These are phyloP conservation scores for Isurus oxyrinchus DNA, from an alignment of 2,113 vertebrate species.

Conservation along the genomic window DNA sequence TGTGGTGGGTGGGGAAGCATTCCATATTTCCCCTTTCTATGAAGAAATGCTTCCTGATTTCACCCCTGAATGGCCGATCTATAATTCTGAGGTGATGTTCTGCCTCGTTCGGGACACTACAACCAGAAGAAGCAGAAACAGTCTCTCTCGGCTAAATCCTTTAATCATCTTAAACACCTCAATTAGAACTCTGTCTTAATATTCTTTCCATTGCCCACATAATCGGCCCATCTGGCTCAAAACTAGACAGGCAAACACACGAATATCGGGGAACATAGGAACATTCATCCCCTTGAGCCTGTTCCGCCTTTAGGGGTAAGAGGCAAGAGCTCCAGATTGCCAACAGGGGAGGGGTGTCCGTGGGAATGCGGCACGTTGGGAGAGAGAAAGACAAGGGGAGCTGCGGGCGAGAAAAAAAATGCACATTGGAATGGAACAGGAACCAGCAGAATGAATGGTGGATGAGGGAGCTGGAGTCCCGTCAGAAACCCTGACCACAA, in stretches of 20 bases:
- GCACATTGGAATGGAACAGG: not conserved
- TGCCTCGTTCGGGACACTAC: not conserved
- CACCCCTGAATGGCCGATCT: no score
- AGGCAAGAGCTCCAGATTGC: not conserved
- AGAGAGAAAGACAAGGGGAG: not conserved
- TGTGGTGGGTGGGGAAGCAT: no score
- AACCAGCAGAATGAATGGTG: not conserved
- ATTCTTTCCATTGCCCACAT: not conserved
- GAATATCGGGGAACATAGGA: not conserved
- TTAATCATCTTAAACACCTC: not conserved
- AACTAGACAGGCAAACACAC: not conserved
- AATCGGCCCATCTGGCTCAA: not conserved
- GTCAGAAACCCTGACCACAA: not conserved
- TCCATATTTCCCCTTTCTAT: no score
- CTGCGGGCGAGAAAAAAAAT: not conserved
- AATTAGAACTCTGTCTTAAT: not conserved
- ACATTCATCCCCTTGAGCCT: not conserved
- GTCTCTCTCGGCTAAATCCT: not conserved
- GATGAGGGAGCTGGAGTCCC: not conserved
- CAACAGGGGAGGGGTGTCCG: not conserved
- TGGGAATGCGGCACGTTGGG: not conserved
- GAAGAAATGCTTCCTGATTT: no score
- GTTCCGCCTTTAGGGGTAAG: not conserved
- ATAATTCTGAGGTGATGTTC: not conserved
- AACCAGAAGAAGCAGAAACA: not conserved